Evolutionary conservation across 1,140 invertebrate genomes (phyloP), one percentile per base, ranked within the genome.

Genomic region (Magallana angulata): DNA sequence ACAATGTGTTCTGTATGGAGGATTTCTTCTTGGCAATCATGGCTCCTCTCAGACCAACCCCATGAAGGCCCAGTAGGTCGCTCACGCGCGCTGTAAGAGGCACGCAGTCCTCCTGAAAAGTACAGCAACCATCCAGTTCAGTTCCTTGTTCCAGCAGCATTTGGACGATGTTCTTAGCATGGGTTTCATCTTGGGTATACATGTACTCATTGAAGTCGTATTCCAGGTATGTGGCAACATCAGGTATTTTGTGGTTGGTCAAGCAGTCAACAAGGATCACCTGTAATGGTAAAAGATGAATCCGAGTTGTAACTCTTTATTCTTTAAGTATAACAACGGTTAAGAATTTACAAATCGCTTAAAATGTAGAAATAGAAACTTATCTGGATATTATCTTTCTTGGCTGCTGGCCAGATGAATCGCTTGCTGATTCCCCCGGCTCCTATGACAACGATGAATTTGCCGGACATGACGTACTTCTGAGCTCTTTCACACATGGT

Each of bases 41-140:
- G 12, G 90, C 88, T 4, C 87, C 91, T 57, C 87, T 58, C 12
- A 84, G 8, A 8, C 89, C 85, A n/a, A 58, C 56, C 18, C 91
- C 91, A 48, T n/a, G 81, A 16, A 89, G 68, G 0, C 83, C 30
- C 14, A 91, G 64, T 64, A 76, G 30, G n/a, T 88, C 83, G n/a
- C 82, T 88, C 0, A 92, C 83, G 14, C 83, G 81, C 3, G 91
- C 89, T 0, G 90, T 80, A 6, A 92, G 64, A n/a, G 90, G 91
- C 6, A 82, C 88, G 85, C 88, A 90, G 64, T 91, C 91, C 57
- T 92, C 90, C 89, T 87, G 89, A 71, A 91, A 90, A 8, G 91
- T 91, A 11, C 89, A 14, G 86, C 91, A 92, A 1, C 91, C 91
- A 82, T 91, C 90, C 4, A 89, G 62, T 2, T 60, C 24, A 6